These are phyloP conservation scores for Chrysopa pallens DNA, from an alignment of 1,140 invertebrate species.

Conservation along the genomic window DNA sequence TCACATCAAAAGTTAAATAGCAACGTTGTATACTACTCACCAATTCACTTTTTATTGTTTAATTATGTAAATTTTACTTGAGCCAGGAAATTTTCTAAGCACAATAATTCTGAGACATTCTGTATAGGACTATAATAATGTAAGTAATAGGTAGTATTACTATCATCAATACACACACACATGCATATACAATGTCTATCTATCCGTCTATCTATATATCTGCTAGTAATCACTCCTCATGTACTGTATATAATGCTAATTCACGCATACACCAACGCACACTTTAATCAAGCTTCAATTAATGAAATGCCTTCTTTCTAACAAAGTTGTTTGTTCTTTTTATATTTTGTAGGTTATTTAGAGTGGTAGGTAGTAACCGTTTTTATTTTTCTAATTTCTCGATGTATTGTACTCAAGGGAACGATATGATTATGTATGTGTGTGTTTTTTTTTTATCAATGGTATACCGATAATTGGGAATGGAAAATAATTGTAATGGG, in stretches of 20 bases:
- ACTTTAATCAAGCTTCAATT: constrained; percentile 18
- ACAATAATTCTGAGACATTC: no score
- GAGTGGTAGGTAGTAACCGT: no score
- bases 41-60: no score
- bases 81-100: no score
- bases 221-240: background rate
- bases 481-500: background rate
- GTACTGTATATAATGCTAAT: constrained; percentile 1
- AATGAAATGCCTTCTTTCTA: constrained; percentile 1
- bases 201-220: no score
- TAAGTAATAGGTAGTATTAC: background rate
- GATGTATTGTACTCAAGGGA: constrained; percentile 1
- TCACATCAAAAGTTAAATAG: no score
- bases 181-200: background rate
- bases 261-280: background rate
- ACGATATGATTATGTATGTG: background rate
- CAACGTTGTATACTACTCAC: no score
- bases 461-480: background rate
- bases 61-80: no score
- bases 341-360: background rate
- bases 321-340: constrained; percentile 10
- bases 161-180: background rate
- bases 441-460: background rate
- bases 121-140: no score
- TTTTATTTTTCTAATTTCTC: constrained; percentile 3